Percentiles rank a stretch among this genome's conserved stretches.
These are phyloP conservation scores for Galagoides demidoff DNA, from an alignment of 2,797 vertebrate species.

Conservation along the genomic window DNA sequence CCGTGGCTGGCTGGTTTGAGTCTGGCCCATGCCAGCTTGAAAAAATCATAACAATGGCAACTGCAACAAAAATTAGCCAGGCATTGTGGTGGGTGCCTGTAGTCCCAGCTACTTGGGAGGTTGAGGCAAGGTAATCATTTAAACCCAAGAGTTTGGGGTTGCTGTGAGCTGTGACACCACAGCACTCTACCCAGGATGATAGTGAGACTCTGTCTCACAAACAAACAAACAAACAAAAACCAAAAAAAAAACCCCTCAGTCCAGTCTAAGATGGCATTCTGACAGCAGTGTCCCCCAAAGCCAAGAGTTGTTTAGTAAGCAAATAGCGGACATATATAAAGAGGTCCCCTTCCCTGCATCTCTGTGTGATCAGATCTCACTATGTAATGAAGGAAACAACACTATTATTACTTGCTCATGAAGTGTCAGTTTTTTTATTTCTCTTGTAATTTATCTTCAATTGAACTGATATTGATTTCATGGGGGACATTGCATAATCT, in stretches of 20 bases:
- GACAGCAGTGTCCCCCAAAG: background rate
- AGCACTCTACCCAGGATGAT: too few relatives aligned
- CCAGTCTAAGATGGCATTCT: background rate
- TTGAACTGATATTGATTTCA: slow-evolving; percentile 79
- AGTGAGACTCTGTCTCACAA: too few relatives aligned
- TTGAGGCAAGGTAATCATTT: too few relatives aligned
- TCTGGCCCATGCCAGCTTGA: too few relatives aligned
- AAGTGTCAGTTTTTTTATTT: slow-evolving; percentile 66
- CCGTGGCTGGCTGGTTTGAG: too few relatives aligned
- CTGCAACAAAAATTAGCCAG: too few relatives aligned
- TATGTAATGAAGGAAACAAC: slow-evolving; percentile 47
- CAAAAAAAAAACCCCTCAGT: background rate
- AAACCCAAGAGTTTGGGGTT: too few relatives aligned
- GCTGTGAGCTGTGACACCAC: too few relatives aligned
- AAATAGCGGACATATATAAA: background rate
- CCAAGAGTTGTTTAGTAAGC: background rate
- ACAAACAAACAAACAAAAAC: background rate
- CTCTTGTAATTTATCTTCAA: slow-evolving; percentile 77
- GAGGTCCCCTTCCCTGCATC: fast-evolving
- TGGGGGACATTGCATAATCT: slow-evolving; percentile 73
- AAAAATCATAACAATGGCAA: too few relatives aligned
- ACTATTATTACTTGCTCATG: slow-evolving; percentile 58
- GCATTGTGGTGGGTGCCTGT: too few relatives aligned
- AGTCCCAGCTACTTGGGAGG: too few relatives aligned
- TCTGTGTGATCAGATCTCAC: background rate